These are phyloP conservation scores for Smittia aterrima DNA, from an alignment of 2,888 invertebrate species.

Conservation along the genomic window DNA sequence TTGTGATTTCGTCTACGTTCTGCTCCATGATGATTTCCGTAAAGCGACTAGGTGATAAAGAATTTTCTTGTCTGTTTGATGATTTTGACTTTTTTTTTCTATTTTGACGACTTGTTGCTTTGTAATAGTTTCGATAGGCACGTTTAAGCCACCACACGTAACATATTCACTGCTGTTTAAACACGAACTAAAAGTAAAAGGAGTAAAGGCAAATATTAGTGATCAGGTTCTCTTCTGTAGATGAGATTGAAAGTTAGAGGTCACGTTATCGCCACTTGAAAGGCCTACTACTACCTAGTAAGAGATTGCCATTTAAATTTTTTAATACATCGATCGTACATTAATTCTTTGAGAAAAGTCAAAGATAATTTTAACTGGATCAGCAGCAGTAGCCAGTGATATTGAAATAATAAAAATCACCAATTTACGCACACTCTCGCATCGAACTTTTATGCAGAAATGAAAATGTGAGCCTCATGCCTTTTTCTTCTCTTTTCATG, in stretches of 20 bases:
- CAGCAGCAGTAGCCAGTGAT: background rate
- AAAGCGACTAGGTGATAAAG: background rate
- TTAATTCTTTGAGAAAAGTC: background rate
- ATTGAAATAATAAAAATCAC: background rate
- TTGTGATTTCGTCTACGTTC: conserved; percentile 5
- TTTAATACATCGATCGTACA: background rate
- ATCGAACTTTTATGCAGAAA: background rate
- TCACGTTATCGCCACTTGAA: conserved; percentile 1
- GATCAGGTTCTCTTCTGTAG: background rate
- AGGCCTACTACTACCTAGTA: background rate
- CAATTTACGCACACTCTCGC: background rate
- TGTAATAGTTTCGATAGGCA: background rate
- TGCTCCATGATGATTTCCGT: background rate
- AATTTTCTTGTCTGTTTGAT: background rate
- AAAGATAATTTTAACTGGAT: background rate
- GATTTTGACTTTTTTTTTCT: background rate
- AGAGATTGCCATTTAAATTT: background rate
- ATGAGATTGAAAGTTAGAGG: background rate
- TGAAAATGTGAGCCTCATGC: conserved; percentile 20
- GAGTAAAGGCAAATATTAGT: background rate
- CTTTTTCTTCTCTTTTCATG: conserved; percentile 2
- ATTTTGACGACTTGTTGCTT: background rate
- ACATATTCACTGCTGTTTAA: background rate
- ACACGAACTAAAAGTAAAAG: background rate
- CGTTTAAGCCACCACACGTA: background rate